Evolutionary conservation across 1,140 invertebrate genomes (phyloP).

Genomic region (Neodiprion fabricii): DNA sequence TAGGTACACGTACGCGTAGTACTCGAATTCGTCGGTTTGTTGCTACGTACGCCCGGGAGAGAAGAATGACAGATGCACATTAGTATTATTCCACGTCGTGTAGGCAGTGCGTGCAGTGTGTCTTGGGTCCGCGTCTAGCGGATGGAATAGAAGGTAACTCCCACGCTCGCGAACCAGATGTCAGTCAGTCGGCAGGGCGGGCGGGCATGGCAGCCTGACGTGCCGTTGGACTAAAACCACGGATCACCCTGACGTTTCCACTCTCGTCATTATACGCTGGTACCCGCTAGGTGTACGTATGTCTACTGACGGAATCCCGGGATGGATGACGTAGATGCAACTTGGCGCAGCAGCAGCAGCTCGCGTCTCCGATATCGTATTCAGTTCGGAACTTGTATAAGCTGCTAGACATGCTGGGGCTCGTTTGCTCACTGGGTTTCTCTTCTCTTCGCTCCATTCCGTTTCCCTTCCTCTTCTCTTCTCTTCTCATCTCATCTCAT

Average conservation of each 20-base stretch:
- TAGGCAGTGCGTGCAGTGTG: no score
- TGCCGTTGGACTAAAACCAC: conserved; percentile 6
- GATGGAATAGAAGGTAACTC: neutral
- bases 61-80: no score
- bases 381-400: neutral
- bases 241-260: neutral
- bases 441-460: neutral
- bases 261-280: no score
- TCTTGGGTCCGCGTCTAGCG: neutral
- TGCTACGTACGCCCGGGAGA: no score
- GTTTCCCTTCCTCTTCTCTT: neutral
- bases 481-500: neutral
- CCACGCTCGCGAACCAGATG: conserved; percentile 6
- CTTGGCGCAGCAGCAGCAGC: neutral
- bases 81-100: no score
- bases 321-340: neutral
- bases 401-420: neutral
- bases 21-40: no score
- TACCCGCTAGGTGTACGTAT: no score
- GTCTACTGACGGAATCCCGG: no score
- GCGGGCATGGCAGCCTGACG: neutral
- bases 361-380: neutral
- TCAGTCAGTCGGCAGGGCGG: neutral
- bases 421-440: neutral
- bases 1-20: no score